These are phyloP conservation scores for Trichogramma dendrolimi DNA, from an alignment of 2,888 invertebrate species.

Conservation along the genomic window DNA sequence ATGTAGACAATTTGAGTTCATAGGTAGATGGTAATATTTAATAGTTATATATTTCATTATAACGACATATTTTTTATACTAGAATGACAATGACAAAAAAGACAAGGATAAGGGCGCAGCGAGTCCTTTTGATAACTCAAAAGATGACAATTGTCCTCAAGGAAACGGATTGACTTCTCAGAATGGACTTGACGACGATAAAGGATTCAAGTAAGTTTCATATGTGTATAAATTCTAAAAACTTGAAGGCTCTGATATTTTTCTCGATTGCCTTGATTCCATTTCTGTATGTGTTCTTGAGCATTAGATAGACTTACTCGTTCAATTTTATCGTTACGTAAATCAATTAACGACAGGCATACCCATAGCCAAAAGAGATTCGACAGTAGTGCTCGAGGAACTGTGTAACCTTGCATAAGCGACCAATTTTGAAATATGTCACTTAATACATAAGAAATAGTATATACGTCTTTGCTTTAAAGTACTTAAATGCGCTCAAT, in stretches of 20 bases:
- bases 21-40: background rate
- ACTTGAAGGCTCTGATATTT: background rate
- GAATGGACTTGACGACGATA: conserved; percentile 80
- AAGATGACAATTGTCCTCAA: conserved; percentile 58
- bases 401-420: too few relatives aligned
- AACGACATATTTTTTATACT: background rate
- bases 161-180: conserved; percentile 56
- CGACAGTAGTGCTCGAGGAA: too few relatives aligned
- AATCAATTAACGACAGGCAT: too few relatives aligned
- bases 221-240: background rate
- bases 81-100: conserved; percentile 51
- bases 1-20: conserved; percentile 25
- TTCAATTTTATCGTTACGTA: too few relatives aligned
- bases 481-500: too few relatives aligned
- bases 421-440: too few relatives aligned
- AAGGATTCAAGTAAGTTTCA: conserved; percentile 79
- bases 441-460: too few relatives aligned
- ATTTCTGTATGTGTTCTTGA: too few relatives aligned
- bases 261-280: too few relatives aligned
- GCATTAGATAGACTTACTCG: too few relatives aligned
- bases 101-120: conserved; percentile 58
- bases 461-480: too few relatives aligned
- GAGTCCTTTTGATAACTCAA: conserved; percentile 57
- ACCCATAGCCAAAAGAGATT: too few relatives aligned
- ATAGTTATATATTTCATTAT: background rate